phyloP scores from a whole-genome alignment of 2,888 invertebrate genomes.

The Agrypnus murinus region DNA sequence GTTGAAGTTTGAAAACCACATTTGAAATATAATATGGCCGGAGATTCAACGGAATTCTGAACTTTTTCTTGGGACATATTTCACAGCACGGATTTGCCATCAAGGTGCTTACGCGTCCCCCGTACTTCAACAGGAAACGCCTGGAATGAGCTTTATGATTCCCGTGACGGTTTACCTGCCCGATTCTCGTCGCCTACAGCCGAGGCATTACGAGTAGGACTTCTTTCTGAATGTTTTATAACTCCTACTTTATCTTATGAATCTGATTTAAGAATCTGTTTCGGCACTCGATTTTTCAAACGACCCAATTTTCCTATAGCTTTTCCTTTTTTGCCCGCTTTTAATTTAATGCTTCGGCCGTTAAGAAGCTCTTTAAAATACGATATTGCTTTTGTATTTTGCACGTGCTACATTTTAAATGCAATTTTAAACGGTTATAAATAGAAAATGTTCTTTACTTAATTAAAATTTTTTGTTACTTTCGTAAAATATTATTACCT shows the following conservation, averaged over 20 bases:
- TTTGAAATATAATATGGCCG: constrained; percentile 42
- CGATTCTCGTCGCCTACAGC: constrained; percentile 42
- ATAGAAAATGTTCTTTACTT: constrained; percentile 30
- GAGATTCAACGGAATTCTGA: constrained; percentile 46
- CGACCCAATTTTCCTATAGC: constrained; percentile 6
- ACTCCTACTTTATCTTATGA: constrained; percentile 36
- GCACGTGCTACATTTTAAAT: constrained; percentile 40
- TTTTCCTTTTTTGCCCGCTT: neutral
- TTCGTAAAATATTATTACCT: no score
- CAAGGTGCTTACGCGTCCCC: constrained; percentile 51
- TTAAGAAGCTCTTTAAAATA: constrained; percentile 17
- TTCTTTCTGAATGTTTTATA: constrained; percentile 44
- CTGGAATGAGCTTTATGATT: constrained; percentile 54
- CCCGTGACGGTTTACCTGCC: constrained; percentile 52
- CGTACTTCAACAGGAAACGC: constrained; percentile 49
- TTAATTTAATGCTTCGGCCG: neutral
- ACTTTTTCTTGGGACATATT: constrained; percentile 49
- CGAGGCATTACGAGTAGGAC: constrained; percentile 44
- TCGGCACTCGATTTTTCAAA: constrained; percentile 16
- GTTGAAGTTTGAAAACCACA: constrained; percentile 38
- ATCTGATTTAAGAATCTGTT: constrained; percentile 35
- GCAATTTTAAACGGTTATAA: constrained; percentile 41
- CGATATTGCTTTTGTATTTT: constrained; percentile 24
- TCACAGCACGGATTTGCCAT: constrained; percentile 54
- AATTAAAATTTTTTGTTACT: constrained; percentile 8